phyloP scores from a whole-genome alignment of 2,888 invertebrate species.

The Sinelater perroti region DNA sequence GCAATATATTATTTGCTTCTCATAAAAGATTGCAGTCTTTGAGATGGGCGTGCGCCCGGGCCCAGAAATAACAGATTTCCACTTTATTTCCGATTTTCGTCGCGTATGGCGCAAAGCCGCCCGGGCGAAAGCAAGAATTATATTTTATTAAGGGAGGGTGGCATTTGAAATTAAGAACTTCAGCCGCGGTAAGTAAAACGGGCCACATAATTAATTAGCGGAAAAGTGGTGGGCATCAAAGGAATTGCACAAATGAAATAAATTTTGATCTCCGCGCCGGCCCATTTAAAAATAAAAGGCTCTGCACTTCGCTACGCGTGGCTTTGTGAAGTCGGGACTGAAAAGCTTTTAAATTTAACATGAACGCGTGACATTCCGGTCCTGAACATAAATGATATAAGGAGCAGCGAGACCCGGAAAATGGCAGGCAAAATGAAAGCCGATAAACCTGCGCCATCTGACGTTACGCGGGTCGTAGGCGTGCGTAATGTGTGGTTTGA shows the following conservation, averaged over 20 bases:
- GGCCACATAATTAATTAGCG: slow-evolving; percentile 14
- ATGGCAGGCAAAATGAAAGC: slow-evolving; percentile 27
- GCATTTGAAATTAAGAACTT: background rate
- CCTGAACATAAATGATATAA: slow-evolving; percentile 25
- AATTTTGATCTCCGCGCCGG: slow-evolving; percentile 9
- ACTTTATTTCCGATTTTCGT: no score
- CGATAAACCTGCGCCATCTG: slow-evolving; percentile 25
- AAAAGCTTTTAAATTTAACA: slow-evolving; percentile 25
- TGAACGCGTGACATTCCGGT: slow-evolving; percentile 23
- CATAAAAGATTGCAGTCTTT: no score
- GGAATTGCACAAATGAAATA: slow-evolving; percentile 13
- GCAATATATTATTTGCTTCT: no score
- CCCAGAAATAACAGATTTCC: no score
- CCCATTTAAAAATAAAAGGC: slow-evolving; percentile 19
- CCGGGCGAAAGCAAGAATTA: no score
- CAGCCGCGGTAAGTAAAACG: slow-evolving; percentile 9
- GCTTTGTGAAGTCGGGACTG: slow-evolving; percentile 20
- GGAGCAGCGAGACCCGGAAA: slow-evolving; percentile 25
- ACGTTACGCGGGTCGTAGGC: slow-evolving; percentile 23
- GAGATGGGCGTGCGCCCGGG: no score
- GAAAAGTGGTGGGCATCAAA: slow-evolving; percentile 1
- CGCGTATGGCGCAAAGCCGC: no score
- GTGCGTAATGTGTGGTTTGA: slow-evolving; percentile 21
- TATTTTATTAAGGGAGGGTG: no score
- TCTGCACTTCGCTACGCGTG: slow-evolving; percentile 8